Evolutionary conservation across 2,113 vertebrate genomes (phyloP).

Genomic region (Laticauda laticaudata): DNA sequence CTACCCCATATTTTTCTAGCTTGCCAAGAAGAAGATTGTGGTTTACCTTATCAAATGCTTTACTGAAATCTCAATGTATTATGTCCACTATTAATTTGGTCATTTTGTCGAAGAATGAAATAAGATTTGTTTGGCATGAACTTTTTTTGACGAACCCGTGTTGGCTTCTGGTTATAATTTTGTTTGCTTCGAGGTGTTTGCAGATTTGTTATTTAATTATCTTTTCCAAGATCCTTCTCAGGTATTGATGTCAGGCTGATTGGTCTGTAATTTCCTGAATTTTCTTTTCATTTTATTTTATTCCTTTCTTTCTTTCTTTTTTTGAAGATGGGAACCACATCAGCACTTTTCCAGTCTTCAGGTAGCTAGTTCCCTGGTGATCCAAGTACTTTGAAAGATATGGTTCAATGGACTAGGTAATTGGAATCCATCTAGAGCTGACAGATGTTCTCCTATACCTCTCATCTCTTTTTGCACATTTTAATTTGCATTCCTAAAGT

Average conservation of each 20-base stretch:
- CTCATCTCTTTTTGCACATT: neutral
- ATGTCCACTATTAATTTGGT: neutral
- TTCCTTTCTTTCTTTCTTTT: no score
- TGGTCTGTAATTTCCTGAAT: no score
- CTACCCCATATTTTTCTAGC: neutral
- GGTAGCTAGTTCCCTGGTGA: neutral
- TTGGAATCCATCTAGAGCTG: neutral
- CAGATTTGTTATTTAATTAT: neutral
- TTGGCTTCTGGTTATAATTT: no score
- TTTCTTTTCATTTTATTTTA: no score
- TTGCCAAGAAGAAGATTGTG: neutral
- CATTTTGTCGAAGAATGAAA: neutral
- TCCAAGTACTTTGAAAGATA: neutral
- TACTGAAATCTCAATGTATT: neutral
- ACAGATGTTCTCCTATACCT: no score
- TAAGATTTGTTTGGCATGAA: neutral
- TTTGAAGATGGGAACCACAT: no score
- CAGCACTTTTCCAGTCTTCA: neutral
- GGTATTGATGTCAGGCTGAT: neutral
- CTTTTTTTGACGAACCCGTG: neutral
- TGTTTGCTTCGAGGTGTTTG: neutral
- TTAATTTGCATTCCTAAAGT: neutral
- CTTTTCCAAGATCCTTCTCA: neutral
- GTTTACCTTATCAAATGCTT: neutral
- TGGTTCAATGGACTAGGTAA: neutral